Evolutionary conservation across 2,888 invertebrate species (phyloP).

Genomic region (Punctoribates punctum): DNA sequence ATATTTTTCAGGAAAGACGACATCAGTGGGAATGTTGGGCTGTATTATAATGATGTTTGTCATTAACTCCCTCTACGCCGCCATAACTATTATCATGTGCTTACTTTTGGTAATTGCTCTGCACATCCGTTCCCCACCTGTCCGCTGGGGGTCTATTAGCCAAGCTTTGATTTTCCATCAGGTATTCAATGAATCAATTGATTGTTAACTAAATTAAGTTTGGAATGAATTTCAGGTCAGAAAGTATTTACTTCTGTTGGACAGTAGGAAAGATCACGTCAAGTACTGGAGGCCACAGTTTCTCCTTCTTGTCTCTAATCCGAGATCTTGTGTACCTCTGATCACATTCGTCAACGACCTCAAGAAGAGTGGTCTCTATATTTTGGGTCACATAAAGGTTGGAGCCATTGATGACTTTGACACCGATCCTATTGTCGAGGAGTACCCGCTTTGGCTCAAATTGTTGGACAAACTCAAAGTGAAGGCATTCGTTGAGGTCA

Average conservation of each 20-base stretch:
- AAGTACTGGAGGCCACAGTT: conserved; percentile 99
- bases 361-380: conserved; percentile 83
- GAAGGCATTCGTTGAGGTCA: conserved; percentile 94
- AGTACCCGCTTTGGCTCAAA: conserved; percentile 83
- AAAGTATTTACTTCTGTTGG: conserved; percentile 90
- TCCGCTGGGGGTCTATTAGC: conserved; percentile 93
- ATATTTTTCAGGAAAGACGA: conserved; percentile 92
- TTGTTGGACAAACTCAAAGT: conserved; percentile 90
- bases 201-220: neutral
- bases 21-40: conserved; percentile 76
- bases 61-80: conserved; percentile 84
- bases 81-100: conserved; percentile 79
- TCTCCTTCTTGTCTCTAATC: conserved; percentile 83
- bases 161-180: conserved; percentile 99
- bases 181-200: conserved; percentile 56
- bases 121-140: conserved; percentile 78
- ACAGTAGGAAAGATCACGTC: conserved; percentile 94
- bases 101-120: conserved; percentile 78
- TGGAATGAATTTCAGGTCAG: conserved; percentile 63
- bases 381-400: conserved; percentile 77
- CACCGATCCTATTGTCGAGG: conserved; percentile 68
- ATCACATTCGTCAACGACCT: conserved; percentile 97
- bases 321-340: conserved; percentile 80
- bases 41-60: conserved; percentile 90
- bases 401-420: conserved; percentile 56